phyloP scores from a whole-genome alignment of 1,140 invertebrate species.

The Marisa cornuarietis region DNA sequence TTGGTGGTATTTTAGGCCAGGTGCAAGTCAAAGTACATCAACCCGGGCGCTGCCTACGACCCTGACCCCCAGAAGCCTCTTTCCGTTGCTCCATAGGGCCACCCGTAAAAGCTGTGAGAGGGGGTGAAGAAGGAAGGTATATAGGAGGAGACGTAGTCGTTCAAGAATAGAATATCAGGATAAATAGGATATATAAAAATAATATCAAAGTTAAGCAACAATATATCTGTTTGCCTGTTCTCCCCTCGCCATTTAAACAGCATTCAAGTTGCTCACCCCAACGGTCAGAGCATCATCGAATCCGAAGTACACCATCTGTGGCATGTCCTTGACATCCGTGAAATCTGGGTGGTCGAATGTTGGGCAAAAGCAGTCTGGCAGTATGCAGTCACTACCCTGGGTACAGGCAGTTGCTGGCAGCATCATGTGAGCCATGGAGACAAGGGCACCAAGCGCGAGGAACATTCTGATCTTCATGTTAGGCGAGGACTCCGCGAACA shows the following conservation, averaged over 20 bases:
- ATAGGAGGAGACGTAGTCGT: not conserved
- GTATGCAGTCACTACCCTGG: constrained; percentile 74
- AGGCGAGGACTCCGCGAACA: too few relatives aligned
- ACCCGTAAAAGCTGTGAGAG: not conserved
- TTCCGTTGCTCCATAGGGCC: too few relatives aligned
- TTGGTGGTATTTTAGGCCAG: too few relatives aligned
- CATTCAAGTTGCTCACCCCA: not conserved
- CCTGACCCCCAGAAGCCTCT: too few relatives aligned
- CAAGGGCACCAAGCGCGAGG: too few relatives aligned
- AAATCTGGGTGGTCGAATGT: constrained; percentile 64
- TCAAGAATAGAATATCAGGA: constrained; percentile 4
- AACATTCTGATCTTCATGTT: too few relatives aligned
- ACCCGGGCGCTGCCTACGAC: too few relatives aligned
- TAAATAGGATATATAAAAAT: not conserved
- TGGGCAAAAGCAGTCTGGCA: constrained; percentile 93
- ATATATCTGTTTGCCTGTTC: not conserved
- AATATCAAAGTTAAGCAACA: not conserved
- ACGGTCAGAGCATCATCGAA: constrained; percentile 56
- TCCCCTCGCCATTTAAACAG: too few relatives aligned
- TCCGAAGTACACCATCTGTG: constrained; percentile 58
- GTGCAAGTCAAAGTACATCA: too few relatives aligned
- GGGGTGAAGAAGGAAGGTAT: not conserved
- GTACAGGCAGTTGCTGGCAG: constrained; percentile 3
- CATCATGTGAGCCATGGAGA: too few relatives aligned
- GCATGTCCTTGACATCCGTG: constrained; percentile 36